Evolutionary conservation across 2,797 vertebrate species (phyloP).

Genomic region (Phrynocephalus vlangalii): DNA sequence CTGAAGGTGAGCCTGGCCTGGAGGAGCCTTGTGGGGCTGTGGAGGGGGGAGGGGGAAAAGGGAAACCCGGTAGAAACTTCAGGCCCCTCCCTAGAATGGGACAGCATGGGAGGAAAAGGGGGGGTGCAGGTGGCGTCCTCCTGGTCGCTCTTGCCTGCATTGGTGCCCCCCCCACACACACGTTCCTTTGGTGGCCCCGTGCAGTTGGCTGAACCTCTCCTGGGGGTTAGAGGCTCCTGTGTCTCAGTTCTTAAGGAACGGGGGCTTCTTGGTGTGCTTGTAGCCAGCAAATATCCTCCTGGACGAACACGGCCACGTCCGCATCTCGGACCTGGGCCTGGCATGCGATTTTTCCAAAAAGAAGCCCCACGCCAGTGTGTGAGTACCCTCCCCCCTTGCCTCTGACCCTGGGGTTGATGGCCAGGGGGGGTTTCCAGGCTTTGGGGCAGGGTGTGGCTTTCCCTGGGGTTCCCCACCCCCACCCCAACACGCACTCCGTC

Average conservation of each 20-base stretch:
- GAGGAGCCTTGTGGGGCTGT: not conserved
- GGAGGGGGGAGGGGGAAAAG: not conserved
- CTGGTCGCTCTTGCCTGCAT: too few relatives aligned
- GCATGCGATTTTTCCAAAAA: conserved; percentile 98
- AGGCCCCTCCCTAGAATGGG: too few relatives aligned
- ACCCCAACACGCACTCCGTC: too few relatives aligned
- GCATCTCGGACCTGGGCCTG: conserved; percentile 96
- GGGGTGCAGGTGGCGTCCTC: not conserved
- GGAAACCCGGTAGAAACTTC: too few relatives aligned
- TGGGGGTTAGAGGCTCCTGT: not conserved
- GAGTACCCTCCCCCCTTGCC: conserved; percentile 65
- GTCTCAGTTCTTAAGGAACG: conserved; percentile 17
- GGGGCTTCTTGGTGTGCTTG: conserved; percentile 39
- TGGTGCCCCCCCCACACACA: too few relatives aligned
- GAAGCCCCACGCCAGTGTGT: conserved; percentile 98
- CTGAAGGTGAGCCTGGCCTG: conserved; percentile 85
- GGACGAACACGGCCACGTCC: conserved; percentile 94
- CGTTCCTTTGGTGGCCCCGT: too few relatives aligned
- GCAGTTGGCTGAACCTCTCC: too few relatives aligned
- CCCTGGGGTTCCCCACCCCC: too few relatives aligned
- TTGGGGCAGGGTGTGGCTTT: too few relatives aligned
- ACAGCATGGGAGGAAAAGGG: too few relatives aligned
- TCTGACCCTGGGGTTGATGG: too few relatives aligned
- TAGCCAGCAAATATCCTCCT: conserved; percentile 97
- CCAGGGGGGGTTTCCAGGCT: too few relatives aligned